Conservation (phyloP, 2,113 vertebrate species). For the Scortum barcoo region DNA sequence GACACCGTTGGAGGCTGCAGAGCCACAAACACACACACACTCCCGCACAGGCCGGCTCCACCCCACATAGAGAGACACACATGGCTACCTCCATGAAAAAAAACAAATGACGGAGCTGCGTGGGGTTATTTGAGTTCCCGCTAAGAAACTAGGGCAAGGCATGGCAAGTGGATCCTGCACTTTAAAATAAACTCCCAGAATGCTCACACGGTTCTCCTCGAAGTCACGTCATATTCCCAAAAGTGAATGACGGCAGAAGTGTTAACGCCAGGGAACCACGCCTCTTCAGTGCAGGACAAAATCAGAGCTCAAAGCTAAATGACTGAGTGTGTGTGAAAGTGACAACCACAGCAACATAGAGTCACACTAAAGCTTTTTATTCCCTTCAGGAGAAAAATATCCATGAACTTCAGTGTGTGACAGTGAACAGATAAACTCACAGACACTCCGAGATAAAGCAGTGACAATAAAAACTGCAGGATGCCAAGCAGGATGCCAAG, state of each 20-base stretch:
- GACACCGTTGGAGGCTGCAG: conserved; percentile 23
- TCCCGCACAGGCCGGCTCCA: conserved; percentile 41
- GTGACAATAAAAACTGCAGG: not conserved
- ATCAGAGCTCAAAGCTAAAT: not conserved
- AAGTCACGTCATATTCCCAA: conserved; percentile 54
- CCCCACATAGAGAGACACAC: conserved; percentile 62
- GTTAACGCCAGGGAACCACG: conserved; percentile 54
- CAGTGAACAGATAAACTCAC: not conserved
- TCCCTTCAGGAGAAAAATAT: not conserved
- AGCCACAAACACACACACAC: conserved; percentile 50
- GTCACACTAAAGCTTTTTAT: not conserved
- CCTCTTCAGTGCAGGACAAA: conserved; percentile 36
- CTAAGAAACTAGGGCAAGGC: conserved; percentile 43
- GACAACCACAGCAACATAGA: not conserved
- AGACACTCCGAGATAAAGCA: not conserved
- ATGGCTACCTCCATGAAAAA: conserved; percentile 53
- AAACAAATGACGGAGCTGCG: conserved; percentile 47
- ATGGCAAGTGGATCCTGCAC: conserved; percentile 15
- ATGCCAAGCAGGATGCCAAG: conserved; percentile 22
- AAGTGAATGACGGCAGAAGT: conserved; percentile 55
- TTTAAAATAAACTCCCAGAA: conserved; percentile 26
- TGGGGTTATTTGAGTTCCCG: conserved; percentile 65
- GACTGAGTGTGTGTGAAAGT: not conserved
- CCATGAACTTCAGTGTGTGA: not conserved
- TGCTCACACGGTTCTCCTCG: conserved; percentile 5